These are phyloP conservation scores for Clepsis dumicolana DNA, from an alignment of 2,888 invertebrate genomes.

Conservation along the genomic window DNA sequence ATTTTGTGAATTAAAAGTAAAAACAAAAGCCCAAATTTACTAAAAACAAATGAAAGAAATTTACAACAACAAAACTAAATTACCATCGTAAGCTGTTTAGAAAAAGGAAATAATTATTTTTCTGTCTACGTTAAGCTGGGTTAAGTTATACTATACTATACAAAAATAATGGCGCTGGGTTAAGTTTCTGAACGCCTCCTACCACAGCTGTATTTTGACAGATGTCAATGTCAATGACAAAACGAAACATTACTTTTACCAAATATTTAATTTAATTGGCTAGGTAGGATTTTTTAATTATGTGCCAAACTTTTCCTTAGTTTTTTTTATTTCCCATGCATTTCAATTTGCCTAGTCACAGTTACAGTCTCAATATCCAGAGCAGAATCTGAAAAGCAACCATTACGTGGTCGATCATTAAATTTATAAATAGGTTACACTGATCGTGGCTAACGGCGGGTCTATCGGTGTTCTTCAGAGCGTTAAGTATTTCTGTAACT, in stretches of 20 bases:
- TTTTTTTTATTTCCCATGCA: background rate
- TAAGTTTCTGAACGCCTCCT: background rate
- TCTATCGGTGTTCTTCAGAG: conserved; percentile 7
- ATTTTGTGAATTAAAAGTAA: too few relatives aligned
- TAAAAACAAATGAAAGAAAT: too few relatives aligned
- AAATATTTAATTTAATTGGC: background rate
- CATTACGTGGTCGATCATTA: conserved; percentile 9
- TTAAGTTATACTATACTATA: too few relatives aligned
- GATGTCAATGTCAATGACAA: background rate
- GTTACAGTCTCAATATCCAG: background rate
- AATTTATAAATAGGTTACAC: conserved; percentile 47
- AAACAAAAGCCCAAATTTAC: too few relatives aligned
- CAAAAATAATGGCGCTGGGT: too few relatives aligned
- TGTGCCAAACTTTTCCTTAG: background rate
- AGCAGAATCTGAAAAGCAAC: conserved; percentile 1
- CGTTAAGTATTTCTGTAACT: conserved; percentile 18
- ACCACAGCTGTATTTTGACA: background rate
- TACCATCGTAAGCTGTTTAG: too few relatives aligned
- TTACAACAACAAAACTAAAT: too few relatives aligned
- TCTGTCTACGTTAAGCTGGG: too few relatives aligned
- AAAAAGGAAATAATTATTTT: too few relatives aligned
- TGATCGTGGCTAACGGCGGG: background rate
- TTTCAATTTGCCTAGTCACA: background rate
- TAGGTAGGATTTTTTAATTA: too few relatives aligned
- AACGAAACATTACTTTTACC: background rate